Evolutionary conservation across 2,888 invertebrate species (phyloP), one percentile per base, ranked within the genome.

Genomic region (Eurois occulta): DNA sequence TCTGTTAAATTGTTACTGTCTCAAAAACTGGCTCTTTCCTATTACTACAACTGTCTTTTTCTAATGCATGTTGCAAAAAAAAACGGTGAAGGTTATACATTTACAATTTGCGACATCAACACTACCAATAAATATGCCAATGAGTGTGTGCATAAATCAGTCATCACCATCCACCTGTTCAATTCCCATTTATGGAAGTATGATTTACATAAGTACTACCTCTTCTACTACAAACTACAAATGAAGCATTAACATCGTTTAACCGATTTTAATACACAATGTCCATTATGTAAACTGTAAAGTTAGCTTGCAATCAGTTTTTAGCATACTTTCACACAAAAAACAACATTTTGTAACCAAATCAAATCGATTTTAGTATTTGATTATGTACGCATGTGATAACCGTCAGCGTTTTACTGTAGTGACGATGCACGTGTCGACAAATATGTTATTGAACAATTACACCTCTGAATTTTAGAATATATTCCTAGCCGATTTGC

Each of bases 311-410:
- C 21, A 41, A 8, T 5, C 52, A 28, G 8, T 43, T 76, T n/a
- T 38, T n/a, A 46, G 24, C 32, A 52, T 24, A 52, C 24, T 52
- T 46, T 18, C 8, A 38, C 46, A 18, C 6, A 46, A 21, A 46
- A 18, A 18, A 7, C 18, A 11, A 35, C 10, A 52, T 24, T 64
- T 43, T 55, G 43, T 55, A 55, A 75, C 11, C 52, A 43, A 28
- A 75, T 75, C 41, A 65, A 55, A 76, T 60, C 16, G 3, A 55
- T 58, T 71, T 41, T n/a, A 65, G n/a, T 55, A 55, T 76, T 76
- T 55, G 28, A 75, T 43, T 65, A 24, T 52, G 28, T 77, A 55
- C 24, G 35, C 24, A 13, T 43, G 28, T 77, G 18, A 24, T 66
- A 24, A 10, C 3, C 8, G 11, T 5, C 21, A 21, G 24, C 64